phyloP scores from a whole-genome alignment of 1,140 invertebrate species.

The Microplitis demolitor region DNA sequence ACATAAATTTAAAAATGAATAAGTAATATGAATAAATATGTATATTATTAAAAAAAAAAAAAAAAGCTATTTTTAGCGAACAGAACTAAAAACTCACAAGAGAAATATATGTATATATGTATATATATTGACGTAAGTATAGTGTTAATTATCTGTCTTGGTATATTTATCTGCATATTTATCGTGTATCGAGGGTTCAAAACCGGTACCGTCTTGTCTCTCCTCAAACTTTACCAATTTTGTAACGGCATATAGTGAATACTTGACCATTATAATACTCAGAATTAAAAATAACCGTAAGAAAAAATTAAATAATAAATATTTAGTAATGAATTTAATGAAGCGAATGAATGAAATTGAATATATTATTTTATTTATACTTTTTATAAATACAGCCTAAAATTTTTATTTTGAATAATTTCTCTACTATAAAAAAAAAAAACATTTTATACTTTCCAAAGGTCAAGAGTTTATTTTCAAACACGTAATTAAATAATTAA shows the following conservation, averaged over 20 bases:
- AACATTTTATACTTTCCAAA: no score
- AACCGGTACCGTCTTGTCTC: constrained; percentile 6
- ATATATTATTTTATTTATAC: no score
- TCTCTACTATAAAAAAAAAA: no score
- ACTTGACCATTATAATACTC: background rate
- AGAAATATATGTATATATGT: background rate
- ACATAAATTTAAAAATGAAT: no score
- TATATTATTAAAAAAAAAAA: background rate
- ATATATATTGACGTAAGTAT: background rate
- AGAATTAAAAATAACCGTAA: background rate
- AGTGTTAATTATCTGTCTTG: constrained; percentile 7
- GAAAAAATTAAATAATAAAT: background rate
- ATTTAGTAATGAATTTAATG: background rate
- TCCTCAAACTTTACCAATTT: background rate
- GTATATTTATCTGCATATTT: constrained; percentile 14
- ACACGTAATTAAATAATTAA: no score
- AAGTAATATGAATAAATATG: no score
- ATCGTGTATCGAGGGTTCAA: background rate
- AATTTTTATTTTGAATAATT: no score
- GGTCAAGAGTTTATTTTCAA: no score
- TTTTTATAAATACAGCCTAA: no score
- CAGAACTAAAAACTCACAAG: no score
- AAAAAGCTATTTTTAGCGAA: no score
- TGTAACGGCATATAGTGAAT: background rate
- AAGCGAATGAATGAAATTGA: background rate